Evolutionary conservation across 2,797 vertebrate genomes (phyloP), one percentile per base, ranked within the genome.

Genomic region (Cryptoprocta ferox): DNA sequence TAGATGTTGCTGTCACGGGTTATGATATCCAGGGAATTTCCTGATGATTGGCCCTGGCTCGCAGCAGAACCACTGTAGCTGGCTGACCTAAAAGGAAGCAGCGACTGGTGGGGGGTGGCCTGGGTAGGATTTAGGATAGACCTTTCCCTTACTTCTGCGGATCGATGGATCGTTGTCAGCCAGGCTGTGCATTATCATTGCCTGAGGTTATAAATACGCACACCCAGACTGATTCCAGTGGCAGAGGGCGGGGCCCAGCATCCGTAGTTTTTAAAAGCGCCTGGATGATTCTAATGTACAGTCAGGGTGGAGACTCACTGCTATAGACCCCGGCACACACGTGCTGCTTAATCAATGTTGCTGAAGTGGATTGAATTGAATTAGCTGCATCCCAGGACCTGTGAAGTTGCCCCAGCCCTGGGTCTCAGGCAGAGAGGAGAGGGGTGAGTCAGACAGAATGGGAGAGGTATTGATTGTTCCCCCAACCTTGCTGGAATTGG

Each of bases 11-110:
- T 94, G 71, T 98, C 98, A 98, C 39, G 61, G 39, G 93, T 95
- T 94, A 73, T 24, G 7, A 75, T 91, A 76, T 68, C 53, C 35
- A 48, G 98, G 98, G 98, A 88, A 97, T 98, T 98, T 98, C 98
- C 98, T 66, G 68, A 35, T 61, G 85, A 89, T 48, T 91, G 93
- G 81, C 84, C 28, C 30, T n/a, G 50, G 95, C 86, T 90, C 2
- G 1, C n/a, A 39, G 78, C 48, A 24, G 65, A n/a, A 19, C 45
- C 13, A 32, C 48, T 0, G 11, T 63, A 65, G 42, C 68, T 94
- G 63, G 50, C 68, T 24, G 3, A 59, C 50, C 42, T 50, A 35
- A 68, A 15, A 32, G 85, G 94, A 93, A 92, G 45, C 19, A 4
- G 28, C 32, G 28, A 37, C 32, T 30, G 15, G 0, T n/a, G n/a